phyloP scores from a whole-genome alignment of 2,888 invertebrate genomes.

The Parapristionchus giblindavisi region DNA sequence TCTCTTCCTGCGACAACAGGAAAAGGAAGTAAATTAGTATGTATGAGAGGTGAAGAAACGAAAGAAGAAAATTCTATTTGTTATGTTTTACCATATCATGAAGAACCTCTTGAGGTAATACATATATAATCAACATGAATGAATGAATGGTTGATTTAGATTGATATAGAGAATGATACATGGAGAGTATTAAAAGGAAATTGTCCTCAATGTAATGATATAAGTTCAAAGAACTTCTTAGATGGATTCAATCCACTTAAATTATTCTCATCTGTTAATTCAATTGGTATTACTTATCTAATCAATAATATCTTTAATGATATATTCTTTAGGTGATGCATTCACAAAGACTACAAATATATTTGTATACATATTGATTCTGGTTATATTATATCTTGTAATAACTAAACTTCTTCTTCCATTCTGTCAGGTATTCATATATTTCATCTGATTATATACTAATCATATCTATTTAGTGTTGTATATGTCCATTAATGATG shows the following conservation, averaged over 20 bases:
- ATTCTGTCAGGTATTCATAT: constrained; percentile 38
- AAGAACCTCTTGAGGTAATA: constrained; percentile 51
- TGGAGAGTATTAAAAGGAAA: constrained; percentile 55
- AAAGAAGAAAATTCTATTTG: constrained; percentile 54
- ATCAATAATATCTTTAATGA: background rate
- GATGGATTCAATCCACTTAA: constrained; percentile 41
- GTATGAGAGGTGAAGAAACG: constrained; percentile 60
- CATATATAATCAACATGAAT: background rate
- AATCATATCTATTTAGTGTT: constrained; percentile 10
- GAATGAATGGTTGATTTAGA: constrained; percentile 36
- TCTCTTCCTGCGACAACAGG: constrained; percentile 56
- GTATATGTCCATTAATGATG: constrained; percentile 25
- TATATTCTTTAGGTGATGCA: constrained; percentile 45
- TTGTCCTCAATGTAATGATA: constrained; percentile 65
- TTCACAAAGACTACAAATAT: constrained; percentile 57
- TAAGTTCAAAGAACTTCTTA: constrained; percentile 53
- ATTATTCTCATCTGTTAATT: constrained; percentile 2
- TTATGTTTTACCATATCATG: constrained; percentile 55
- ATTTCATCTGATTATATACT: background rate
- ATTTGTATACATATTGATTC: constrained; percentile 51
- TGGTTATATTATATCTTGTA: constrained; percentile 52
- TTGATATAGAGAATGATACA: constrained; percentile 52
- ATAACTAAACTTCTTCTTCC: constrained; percentile 58
- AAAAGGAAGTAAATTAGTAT: constrained; percentile 47
- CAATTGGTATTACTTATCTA: constrained; percentile 3